Percentiles rank a stretch among this genome's conserved stretches.
These are phyloP conservation scores for Oophaga sylvatica DNA, from an alignment of 2,797 vertebrate genomes.

Conservation along the genomic window DNA sequence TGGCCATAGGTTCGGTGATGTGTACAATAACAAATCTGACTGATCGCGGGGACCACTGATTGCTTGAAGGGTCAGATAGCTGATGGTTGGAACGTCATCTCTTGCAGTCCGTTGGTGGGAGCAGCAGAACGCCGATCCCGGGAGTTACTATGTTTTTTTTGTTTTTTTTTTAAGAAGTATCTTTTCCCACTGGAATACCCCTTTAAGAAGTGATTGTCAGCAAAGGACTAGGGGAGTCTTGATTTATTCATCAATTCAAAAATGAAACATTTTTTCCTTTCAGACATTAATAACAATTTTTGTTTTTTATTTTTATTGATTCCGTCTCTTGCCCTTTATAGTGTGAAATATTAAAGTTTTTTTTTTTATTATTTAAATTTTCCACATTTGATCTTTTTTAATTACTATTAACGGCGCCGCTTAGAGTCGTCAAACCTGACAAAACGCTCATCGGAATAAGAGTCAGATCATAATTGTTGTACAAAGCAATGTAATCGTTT, in stretches of 20 bases:
- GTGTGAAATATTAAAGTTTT: background rate
- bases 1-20: no score
- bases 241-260: background rate
- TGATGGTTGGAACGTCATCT: no score
- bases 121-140: no score
- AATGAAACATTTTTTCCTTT: background rate
- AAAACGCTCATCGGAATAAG: slow-evolving; percentile 69
- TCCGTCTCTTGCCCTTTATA: background rate
- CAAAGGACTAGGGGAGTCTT: background rate
- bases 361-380: background rate
- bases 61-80: no score
- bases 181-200: no score
- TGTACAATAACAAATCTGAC: no score
- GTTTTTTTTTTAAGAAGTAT: no score
- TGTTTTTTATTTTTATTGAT: background rate
- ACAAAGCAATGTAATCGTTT: slow-evolving; percentile 70
- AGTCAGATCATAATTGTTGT: slow-evolving; percentile 70
- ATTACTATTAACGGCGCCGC: background rate
- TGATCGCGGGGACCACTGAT: no score
- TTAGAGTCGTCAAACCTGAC: slow-evolving; percentile 63
- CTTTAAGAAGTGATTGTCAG: no score
- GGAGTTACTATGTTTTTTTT: no score
- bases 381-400: background rate
- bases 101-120: no score
- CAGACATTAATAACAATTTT: no score